These are phyloP conservation scores for Cataglyphis livida DNA, from an alignment of 2,888 invertebrate species.

Conservation along the genomic window DNA sequence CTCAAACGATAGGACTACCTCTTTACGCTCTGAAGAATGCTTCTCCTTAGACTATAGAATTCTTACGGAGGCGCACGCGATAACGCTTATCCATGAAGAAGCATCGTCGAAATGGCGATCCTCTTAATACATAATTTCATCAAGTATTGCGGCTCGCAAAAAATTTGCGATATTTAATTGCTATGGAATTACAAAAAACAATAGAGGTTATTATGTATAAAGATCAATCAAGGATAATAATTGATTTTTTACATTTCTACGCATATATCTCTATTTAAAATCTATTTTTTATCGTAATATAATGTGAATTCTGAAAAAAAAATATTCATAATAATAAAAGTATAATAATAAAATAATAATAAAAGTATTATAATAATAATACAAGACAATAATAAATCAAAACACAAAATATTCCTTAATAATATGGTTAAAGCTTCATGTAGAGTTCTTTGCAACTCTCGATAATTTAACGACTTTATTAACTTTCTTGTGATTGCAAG, in stretches of 20 bases:
- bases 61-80: not conserved
- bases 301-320: not conserved
- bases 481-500: slow-evolving; percentile 2
- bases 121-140: not conserved
- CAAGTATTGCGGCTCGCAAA: not conserved
- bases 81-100: slow-evolving; percentile 14
- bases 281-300: not conserved
- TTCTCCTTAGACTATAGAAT: not conserved
- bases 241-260: not conserved
- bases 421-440: slow-evolving; percentile 14
- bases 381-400: not conserved
- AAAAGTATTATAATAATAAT: not conserved
- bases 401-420: slow-evolving; percentile 14
- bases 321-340: too few relatives aligned
- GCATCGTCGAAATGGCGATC: slow-evolving; percentile 2
- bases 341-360: not conserved
- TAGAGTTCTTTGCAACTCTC: slow-evolving; percentile 1
- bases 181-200: not conserved
- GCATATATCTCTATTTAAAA: not conserved
- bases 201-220: not conserved
- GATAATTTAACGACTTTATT: slow-evolving; percentile 18
- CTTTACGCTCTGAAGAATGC: not conserved
- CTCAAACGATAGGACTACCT: slow-evolving; percentile 1
- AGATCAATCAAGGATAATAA: not conserved
- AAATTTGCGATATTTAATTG: not conserved